A percentile compares a stretch with the other conserved stretches of the same genome.
Conservation (phyloP, 1,140 invertebrate genomes). For the Calephelis virginiensis region DNA sequence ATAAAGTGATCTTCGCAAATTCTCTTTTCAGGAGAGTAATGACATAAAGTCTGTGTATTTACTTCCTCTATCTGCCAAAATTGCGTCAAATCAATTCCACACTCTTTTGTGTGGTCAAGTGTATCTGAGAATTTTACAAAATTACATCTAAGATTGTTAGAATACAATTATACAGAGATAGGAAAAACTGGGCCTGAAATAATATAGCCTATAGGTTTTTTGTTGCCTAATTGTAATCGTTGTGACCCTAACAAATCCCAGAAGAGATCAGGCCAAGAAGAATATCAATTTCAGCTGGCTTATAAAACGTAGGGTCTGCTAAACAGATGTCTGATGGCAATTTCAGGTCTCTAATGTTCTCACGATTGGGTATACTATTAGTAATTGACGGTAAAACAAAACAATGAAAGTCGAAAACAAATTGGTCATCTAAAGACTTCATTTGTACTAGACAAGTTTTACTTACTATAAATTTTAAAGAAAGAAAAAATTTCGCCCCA, state of each 20-base stretch:
- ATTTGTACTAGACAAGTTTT: conserved; percentile 34
- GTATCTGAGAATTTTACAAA: not conserved
- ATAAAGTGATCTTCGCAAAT: conserved; percentile 37
- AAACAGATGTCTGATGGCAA: conserved; percentile 36
- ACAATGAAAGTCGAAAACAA: conserved; percentile 27
- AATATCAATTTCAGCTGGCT: conserved; percentile 30
- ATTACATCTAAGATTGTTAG: conserved; percentile 21
- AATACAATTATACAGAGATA: too few species aligned
- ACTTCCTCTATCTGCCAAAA: conserved; percentile 37
- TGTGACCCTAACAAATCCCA: conserved; percentile 38
- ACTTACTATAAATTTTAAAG: too few species aligned
- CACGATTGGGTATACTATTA: conserved; percentile 22
- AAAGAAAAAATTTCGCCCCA: too few species aligned
- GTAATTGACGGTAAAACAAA: conserved; percentile 36
- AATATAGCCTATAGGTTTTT: conserved; percentile 38
- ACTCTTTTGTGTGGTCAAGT: too few species aligned
- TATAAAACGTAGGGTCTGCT: conserved; percentile 38
- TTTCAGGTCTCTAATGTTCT: conserved; percentile 26
- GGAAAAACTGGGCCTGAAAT: conserved; percentile 41
- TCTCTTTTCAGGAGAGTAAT: conserved; percentile 31
- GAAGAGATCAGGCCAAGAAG: conserved; percentile 39
- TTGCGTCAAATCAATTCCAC: conserved; percentile 21
- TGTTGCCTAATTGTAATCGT: conserved; percentile 32
- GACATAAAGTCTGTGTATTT: conserved; percentile 11
- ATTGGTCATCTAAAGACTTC: conserved; percentile 35